A percentile compares a stretch with the other conserved stretches of the same genome.
These are phyloP conservation scores for Myotis yumanensis DNA, from an alignment of 2,113 vertebrate genomes.

Conservation along the genomic window DNA sequence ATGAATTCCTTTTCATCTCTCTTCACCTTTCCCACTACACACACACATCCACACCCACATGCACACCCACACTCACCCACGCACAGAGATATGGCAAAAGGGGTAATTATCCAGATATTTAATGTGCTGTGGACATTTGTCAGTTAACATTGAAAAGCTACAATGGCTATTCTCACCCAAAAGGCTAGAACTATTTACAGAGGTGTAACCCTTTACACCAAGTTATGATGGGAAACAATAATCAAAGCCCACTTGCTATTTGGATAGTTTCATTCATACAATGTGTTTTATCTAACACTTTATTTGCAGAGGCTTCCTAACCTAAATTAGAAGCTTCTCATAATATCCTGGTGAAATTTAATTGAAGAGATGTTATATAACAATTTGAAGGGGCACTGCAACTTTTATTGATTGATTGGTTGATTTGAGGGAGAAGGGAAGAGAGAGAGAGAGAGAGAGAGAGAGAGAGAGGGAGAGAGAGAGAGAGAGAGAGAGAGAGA, in stretches of 20 bases:
- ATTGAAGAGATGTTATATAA: slow-evolving; percentile 43
- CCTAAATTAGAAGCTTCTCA: slow-evolving; percentile 61
- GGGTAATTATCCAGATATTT: slow-evolving; percentile 1
- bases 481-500: too few species aligned
- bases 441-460: too few species aligned
- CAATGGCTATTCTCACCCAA: not conserved
- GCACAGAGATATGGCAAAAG: not conserved
- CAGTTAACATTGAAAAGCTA: not conserved
- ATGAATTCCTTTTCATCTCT: slow-evolving; percentile 50
- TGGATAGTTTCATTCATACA: slow-evolving; percentile 43
- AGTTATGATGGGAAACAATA: slow-evolving; percentile 13
- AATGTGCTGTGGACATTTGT: not conserved
- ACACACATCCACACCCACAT: too few species aligned
- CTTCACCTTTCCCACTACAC: not conserved
- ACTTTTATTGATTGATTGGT: too few species aligned
- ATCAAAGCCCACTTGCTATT: not conserved
- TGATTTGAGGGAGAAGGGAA: too few species aligned
- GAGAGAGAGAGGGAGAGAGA: too few species aligned
- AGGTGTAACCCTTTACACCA: not conserved
- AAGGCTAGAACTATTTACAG: slow-evolving; percentile 21
- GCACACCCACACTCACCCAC: not conserved
- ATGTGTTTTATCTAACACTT: slow-evolving; percentile 52
- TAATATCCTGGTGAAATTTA: slow-evolving; percentile 51
- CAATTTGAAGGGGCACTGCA: not conserved
- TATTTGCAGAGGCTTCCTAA: slow-evolving; percentile 44